Evolutionary conservation across 2,888 invertebrate species (phyloP).

Genomic region (Spatulosminthurus flaviceps): DNA sequence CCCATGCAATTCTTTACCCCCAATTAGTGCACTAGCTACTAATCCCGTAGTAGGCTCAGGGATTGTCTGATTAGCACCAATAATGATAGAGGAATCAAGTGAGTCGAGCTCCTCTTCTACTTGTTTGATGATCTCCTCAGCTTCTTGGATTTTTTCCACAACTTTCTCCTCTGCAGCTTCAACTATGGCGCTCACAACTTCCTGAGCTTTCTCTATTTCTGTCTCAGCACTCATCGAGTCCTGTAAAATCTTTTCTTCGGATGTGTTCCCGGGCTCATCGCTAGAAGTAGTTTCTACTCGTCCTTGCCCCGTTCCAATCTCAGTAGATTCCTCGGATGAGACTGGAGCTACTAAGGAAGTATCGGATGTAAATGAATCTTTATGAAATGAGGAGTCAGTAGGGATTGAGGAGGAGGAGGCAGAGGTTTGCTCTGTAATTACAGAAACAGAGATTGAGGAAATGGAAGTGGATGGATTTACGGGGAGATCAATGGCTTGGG

Average conservation of each 20-base stretch:
- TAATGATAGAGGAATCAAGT: background rate
- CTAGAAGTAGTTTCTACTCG: background rate
- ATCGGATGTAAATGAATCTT: too few species aligned
- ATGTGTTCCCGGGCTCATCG: background rate
- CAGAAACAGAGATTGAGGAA: too few species aligned
- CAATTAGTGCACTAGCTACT: background rate
- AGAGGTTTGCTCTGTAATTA: too few species aligned
- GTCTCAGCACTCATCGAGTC: too few species aligned
- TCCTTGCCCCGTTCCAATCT: too few species aligned
- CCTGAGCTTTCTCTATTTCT: constrained; percentile 28
- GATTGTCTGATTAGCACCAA: background rate
- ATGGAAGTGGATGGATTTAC: too few species aligned
- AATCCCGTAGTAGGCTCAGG: background rate
- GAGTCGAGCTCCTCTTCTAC: constrained; percentile 43
- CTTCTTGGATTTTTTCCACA: constrained; percentile 48
- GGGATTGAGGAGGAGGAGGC: too few species aligned
- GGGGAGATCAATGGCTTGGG: too few species aligned
- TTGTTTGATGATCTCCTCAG: constrained; percentile 48
- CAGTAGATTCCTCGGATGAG: too few species aligned
- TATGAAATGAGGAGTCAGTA: too few species aligned
- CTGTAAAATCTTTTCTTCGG: background rate
- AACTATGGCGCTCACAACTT: constrained; percentile 33
- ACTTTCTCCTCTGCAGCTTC: constrained; percentile 43
- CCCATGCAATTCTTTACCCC: constrained; percentile 39
- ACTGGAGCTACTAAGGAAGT: too few species aligned